phyloP scores from a whole-genome alignment of 2,113 vertebrate genomes.

The Indicator indicator region DNA sequence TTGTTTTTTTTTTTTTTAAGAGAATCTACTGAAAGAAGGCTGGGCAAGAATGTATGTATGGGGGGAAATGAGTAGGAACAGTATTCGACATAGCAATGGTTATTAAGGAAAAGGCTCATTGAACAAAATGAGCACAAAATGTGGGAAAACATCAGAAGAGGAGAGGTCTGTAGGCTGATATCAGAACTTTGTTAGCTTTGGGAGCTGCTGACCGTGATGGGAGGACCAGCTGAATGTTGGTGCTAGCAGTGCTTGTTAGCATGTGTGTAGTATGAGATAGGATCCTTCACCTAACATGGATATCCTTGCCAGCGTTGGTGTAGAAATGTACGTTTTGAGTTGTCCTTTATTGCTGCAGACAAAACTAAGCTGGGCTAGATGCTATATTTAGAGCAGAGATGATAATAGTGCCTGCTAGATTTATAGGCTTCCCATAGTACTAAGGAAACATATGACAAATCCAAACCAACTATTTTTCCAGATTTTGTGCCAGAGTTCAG shows the following conservation, averaged over 20 bases:
- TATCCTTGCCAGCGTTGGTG: background rate
- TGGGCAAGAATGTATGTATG: background rate
- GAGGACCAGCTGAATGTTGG: background rate
- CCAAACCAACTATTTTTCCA: conserved; percentile 15
- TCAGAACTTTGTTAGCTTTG: background rate
- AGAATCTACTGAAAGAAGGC: background rate
- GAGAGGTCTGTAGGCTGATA: background rate
- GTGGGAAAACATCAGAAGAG: background rate
- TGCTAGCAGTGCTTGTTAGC: background rate
- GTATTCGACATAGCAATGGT: background rate
- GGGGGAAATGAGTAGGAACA: background rate
- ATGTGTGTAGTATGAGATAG: background rate
- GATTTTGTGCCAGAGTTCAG: conserved; percentile 31
- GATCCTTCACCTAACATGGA: background rate
- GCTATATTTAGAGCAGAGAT: background rate
- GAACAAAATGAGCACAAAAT: no score
- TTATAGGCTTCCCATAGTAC: conserved; percentile 1
- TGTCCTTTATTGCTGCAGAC: background rate
- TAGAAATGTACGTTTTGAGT: background rate
- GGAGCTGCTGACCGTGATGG: background rate
- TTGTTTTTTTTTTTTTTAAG: background rate
- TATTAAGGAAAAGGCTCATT: background rate
- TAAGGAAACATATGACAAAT: background rate
- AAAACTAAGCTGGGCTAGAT: background rate
- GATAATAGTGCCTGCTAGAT: background rate